Conservation (phyloP, 2,797 vertebrate genomes). For the Anguilla megastoma region DNA sequence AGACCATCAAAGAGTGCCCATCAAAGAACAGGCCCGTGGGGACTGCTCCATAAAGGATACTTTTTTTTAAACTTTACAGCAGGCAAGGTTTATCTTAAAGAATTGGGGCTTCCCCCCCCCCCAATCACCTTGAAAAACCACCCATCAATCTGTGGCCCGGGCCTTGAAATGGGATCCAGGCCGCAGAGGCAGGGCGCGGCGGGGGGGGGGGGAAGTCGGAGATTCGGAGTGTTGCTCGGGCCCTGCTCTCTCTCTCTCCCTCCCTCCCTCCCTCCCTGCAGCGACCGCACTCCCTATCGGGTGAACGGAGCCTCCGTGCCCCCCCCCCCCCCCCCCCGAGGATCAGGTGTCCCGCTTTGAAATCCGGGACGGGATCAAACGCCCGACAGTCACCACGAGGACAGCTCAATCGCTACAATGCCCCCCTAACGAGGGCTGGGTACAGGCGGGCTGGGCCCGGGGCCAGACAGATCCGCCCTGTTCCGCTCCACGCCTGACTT, state of each 20-base stretch:
- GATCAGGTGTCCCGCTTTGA: constrained; percentile 74
- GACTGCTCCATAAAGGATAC: constrained; percentile 28
- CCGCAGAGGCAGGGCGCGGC: neutral
- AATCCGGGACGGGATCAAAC: constrained; percentile 74
- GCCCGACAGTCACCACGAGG: constrained; percentile 58
- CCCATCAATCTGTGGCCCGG: constrained; percentile 44
- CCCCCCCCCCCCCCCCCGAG: constrained; percentile 45
- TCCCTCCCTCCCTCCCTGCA: neutral
- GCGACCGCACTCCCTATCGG: constrained; percentile 18
- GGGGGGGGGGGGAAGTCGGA: constrained; percentile 15
- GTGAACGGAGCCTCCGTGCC: constrained; percentile 37
- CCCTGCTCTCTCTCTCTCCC: neutral
- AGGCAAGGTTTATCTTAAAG: constrained; percentile 24
- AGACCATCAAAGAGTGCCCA: constrained; percentile 35
- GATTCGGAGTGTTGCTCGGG: constrained; percentile 20
- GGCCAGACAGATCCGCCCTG: constrained; percentile 44
- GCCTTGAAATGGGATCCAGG: constrained; percentile 49
- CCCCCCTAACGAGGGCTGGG: constrained; percentile 57
- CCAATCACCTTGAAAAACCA: constrained; percentile 29
- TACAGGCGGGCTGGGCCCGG: constrained; percentile 44
- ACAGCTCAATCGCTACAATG: constrained; percentile 58
- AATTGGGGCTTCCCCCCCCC: neutral
- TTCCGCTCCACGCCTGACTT: constrained; percentile 18
- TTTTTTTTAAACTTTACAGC: constrained; percentile 29
- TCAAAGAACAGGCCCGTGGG: constrained; percentile 15